A percentile compares a stretch with the other conserved stretches of the same genome.
Conservation (phyloP, 2,888 invertebrate genomes). For the Heteromyza rotundicornis region DNA sequence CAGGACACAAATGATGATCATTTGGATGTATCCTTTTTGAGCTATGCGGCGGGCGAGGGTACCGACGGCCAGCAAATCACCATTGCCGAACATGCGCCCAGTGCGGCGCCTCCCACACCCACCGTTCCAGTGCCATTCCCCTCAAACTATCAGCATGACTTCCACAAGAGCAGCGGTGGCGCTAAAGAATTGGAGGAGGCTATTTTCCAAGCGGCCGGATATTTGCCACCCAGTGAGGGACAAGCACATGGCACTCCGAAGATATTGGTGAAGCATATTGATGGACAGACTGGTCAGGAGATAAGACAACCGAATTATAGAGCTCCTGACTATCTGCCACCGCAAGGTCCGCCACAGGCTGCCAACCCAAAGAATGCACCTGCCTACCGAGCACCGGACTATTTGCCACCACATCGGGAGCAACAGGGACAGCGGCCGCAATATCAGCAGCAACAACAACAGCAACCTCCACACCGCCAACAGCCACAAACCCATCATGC, state of each 20-base stretch:
- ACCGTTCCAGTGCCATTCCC: conserved; percentile 43
- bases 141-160: conserved; percentile 45
- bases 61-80: conserved; percentile 15
- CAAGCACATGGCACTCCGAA: neutral
- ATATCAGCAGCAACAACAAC: conserved; percentile 10
- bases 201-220: neutral
- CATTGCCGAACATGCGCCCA: conserved; percentile 20
- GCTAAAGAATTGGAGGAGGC: too few species aligned
- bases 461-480: neutral
- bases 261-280: neutral
- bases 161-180: conserved; percentile 30
- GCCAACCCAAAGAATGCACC: neutral
- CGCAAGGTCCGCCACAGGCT: neutral
- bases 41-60: conserved; percentile 31
- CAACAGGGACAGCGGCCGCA: conserved; percentile 20
- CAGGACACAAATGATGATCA: conserved; percentile 35
- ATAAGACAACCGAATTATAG: neutral
- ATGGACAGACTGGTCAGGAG: neutral
- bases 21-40: conserved; percentile 44
- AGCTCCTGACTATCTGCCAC: neutral
- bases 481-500: neutral
- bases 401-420: conserved; percentile 36
- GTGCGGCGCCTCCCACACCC: conserved; percentile 5
- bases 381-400: conserved; percentile 28
- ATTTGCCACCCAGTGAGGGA: conserved; percentile 11